A percentile compares a stretch with the other conserved stretches of the same genome.
These are phyloP conservation scores for Megalopta genalis DNA, from an alignment of 1,140 invertebrate genomes.

Conservation along the genomic window DNA sequence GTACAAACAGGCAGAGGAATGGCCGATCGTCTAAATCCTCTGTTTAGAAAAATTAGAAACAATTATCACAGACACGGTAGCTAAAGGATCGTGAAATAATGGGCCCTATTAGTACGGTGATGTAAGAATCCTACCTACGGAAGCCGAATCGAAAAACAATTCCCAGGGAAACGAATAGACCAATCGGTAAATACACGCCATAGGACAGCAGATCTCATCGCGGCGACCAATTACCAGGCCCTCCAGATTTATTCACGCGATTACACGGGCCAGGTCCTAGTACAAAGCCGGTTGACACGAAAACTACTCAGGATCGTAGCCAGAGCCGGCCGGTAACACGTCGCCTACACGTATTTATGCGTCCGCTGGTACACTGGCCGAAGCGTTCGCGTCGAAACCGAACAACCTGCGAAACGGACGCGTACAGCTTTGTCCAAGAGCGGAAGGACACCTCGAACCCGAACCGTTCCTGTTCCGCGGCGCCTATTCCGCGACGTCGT, in stretches of 20 bases:
- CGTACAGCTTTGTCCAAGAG: neutral
- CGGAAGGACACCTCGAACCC: neutral
- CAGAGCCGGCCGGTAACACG: slow-evolving; percentile 6
- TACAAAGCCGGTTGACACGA: neutral
- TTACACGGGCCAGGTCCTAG: slow-evolving; percentile 14
- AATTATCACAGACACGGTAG: no score
- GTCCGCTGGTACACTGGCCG: neutral
- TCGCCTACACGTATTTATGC: slow-evolving; percentile 30
- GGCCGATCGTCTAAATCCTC: no score
- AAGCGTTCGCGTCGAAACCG: slow-evolving; percentile 1
- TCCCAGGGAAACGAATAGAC: neutral
- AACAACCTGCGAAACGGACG: slow-evolving; percentile 17
- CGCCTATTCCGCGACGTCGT: neutral
- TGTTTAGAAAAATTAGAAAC: no score
- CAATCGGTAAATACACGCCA: neutral
- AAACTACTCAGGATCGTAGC: slow-evolving; percentile 14
- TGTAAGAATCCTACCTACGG: no score
- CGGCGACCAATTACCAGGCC: slow-evolving; percentile 14
- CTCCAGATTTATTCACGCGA: slow-evolving; percentile 5
- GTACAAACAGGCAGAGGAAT: no score
- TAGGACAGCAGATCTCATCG: neutral
- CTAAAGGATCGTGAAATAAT: no score
- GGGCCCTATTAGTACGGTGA: no score
- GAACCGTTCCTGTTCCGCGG: slow-evolving; percentile 4
- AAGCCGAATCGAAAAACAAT: neutral